Percentiles rank a stretch among this genome's conserved stretches.
These are phyloP conservation scores for Morinoia aosen DNA, from an alignment of 2,888 invertebrate genomes.

Conservation along the genomic window DNA sequence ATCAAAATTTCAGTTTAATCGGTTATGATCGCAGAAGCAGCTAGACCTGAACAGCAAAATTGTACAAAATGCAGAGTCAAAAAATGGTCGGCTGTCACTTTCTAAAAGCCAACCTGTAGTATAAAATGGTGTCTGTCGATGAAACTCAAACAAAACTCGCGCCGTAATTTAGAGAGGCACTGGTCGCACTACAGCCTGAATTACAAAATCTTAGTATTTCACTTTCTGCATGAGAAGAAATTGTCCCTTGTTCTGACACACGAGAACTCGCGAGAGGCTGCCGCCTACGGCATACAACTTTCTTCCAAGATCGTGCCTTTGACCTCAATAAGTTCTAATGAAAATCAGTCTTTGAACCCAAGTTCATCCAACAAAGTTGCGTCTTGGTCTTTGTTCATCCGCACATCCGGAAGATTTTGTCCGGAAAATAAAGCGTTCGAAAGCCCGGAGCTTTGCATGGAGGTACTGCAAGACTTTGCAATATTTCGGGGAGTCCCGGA, in stretches of 20 bases:
- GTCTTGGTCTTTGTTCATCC: not conserved
- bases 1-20: no score
- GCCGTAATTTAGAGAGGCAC: not conserved
- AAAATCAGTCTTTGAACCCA: constrained; percentile 44
- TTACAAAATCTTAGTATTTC: not conserved
- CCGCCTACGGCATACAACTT: not conserved
- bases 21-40: no score
- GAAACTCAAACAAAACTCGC: not conserved
- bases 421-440: not conserved
- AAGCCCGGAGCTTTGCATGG: not conserved
- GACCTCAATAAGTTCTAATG: constrained; percentile 35
- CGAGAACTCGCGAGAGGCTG: not conserved
- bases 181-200: not conserved
- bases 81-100: no score
- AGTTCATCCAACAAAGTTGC: constrained; percentile 28
- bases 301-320: constrained; percentile 6
- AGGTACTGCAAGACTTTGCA: not conserved
- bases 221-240: not conserved
- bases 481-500: not conserved
- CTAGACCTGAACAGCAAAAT: no score
- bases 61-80: no score
- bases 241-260: not conserved
- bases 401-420: constrained; percentile 6
- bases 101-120: no score
- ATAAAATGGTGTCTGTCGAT: not conserved